Evolutionary conservation across 2,888 invertebrate species (phyloP).

Genomic region (Leptogaster cylindrica): DNA sequence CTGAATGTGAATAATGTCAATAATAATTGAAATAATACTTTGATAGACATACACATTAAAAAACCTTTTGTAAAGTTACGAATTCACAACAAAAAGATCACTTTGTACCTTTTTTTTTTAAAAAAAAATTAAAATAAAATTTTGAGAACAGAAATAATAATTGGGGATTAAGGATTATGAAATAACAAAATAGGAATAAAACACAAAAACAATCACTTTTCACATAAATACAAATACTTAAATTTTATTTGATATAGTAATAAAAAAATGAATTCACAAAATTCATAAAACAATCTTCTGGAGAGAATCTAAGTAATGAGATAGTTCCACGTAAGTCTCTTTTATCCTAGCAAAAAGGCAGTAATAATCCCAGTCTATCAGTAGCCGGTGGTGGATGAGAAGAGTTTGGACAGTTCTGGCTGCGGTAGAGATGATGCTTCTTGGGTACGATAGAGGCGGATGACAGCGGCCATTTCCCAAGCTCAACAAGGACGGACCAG

Average conservation of each 20-base stretch:
- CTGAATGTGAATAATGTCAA: no score
- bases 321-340: slow-evolving; percentile 10
- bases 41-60: no score
- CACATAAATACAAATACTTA: slow-evolving; percentile 42
- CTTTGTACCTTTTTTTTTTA: no score
- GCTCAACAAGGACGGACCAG: not conserved
- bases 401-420: not conserved
- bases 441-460: not conserved
- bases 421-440: not conserved
- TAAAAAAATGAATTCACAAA: slow-evolving; percentile 41
- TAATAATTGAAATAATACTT: no score
- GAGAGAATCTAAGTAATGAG: slow-evolving; percentile 40
- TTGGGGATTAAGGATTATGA: not conserved
- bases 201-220: slow-evolving; percentile 5
- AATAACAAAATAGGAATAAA: not conserved
- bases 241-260: slow-evolving; percentile 33
- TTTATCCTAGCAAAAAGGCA: slow-evolving; percentile 23
- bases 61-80: no score
- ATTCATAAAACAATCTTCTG: slow-evolving; percentile 38
- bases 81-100: no score
- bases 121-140: not conserved
- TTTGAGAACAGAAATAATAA: not conserved
- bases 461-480: not conserved
- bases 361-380: slow-evolving; percentile 22
- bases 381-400: slow-evolving; percentile 25